phyloP scores from a whole-genome alignment of 2,797 vertebrate genomes.

The Enteromius viviparus region DNA sequence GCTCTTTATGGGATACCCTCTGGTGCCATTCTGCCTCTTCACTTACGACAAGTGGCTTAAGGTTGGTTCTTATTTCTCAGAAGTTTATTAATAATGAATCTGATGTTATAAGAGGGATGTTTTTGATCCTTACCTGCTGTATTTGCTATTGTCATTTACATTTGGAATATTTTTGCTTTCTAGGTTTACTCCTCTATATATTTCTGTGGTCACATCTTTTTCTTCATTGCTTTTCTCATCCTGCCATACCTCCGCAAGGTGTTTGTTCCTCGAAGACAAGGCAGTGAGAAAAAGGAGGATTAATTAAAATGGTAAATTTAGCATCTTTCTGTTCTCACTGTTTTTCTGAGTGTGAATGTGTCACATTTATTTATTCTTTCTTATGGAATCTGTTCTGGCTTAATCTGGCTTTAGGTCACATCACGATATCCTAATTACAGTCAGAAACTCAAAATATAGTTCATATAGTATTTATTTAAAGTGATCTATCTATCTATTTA shows the following conservation, averaged over 20 bases:
- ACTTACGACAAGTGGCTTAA: conserved; percentile 96
- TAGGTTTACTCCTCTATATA: conserved; percentile 94
- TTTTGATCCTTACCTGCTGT: background rate
- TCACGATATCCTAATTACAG: background rate
- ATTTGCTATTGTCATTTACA: background rate
- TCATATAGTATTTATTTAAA: too few species aligned
- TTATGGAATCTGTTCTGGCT: background rate
- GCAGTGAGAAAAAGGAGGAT: conserved; percentile 71
- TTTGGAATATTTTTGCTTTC: conserved; percentile 52
- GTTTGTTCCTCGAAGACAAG: conserved; percentile 86
- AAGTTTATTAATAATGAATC: background rate
- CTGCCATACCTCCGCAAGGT: conserved; percentile 86
- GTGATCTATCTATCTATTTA: too few species aligned
- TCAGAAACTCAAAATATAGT: background rate
- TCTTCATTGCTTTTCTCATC: conserved; percentile 80
- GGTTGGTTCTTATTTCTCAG: conserved; percentile 69
- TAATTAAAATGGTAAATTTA: conserved; percentile 68
- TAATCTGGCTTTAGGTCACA: background rate
- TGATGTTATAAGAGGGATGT: background rate
- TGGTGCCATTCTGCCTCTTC: conserved; percentile 95
- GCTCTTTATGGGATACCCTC: conserved; percentile 96
- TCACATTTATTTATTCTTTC: background rate
- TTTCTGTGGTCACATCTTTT: conserved; percentile 89
- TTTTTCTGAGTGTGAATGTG: background rate
- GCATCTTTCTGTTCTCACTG: background rate